Conservation (phyloP, 2,113 vertebrate species). For the Paramormyrops kingsleyae region DNA sequence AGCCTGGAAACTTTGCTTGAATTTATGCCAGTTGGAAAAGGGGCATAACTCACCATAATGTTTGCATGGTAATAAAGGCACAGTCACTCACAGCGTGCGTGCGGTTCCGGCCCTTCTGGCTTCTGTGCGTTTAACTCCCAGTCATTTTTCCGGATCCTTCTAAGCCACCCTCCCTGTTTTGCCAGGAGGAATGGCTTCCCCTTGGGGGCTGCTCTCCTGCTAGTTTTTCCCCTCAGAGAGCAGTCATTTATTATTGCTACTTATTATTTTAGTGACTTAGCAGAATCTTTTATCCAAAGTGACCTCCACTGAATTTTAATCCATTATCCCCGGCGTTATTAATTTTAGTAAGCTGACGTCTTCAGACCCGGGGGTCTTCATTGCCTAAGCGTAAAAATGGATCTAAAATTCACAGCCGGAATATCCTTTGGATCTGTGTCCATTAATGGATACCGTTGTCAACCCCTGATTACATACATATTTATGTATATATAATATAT, state of each 20-base stretch:
- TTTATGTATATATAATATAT: not conserved
- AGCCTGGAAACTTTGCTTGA: not conserved
- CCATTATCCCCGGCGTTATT: not conserved
- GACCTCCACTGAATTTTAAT: slow-evolving; percentile 4
- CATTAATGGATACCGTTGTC: not conserved
- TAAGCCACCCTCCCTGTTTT: not conserved
- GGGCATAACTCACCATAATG: not conserved
- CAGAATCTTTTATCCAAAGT: not conserved
- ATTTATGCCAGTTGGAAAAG: not conserved
- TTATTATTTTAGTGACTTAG: not conserved
- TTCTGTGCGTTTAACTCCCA: not conserved
- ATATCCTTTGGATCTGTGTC: not conserved
- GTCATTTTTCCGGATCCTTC: not conserved
- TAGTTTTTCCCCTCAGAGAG: not conserved
- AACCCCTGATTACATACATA: not conserved
- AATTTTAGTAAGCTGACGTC: not conserved
- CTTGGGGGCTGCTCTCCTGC: not conserved
- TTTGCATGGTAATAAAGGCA: not conserved
- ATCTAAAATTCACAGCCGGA: not conserved
- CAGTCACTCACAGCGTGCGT: not conserved
- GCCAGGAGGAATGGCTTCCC: not conserved
- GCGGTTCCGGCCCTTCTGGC: not conserved
- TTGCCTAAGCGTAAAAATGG: not conserved
- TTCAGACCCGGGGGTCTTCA: not conserved
- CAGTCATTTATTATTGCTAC: not conserved